These are phyloP conservation scores for Potamarius usumacintae DNA, from an alignment of 2,113 vertebrate genomes.

Conservation along the genomic window DNA sequence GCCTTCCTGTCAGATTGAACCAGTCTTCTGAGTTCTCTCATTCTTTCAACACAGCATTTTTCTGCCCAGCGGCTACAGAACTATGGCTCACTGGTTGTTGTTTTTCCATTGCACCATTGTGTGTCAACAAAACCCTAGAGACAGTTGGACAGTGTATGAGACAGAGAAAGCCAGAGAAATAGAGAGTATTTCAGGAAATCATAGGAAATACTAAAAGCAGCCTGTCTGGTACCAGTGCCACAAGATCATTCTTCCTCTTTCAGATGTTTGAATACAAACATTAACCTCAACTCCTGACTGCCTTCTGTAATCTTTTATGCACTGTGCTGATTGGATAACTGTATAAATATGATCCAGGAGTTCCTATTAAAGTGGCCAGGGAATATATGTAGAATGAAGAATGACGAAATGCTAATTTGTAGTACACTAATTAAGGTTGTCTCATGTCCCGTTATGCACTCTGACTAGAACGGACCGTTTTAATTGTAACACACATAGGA, in stretches of 20 bases:
- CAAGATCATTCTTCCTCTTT: not conserved
- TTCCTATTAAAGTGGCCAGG: not conserved
- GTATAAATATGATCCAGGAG: not conserved
- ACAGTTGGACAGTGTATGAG: too few species aligned
- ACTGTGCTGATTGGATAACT: not conserved
- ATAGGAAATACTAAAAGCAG: not conserved
- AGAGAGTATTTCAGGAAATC: too few species aligned
- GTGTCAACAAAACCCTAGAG: too few species aligned
- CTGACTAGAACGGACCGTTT: constrained; percentile 61
- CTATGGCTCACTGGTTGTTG: too few species aligned
- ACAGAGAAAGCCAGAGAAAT: too few species aligned
- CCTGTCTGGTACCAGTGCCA: not conserved
- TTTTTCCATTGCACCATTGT: too few species aligned
- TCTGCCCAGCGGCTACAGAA: too few species aligned
- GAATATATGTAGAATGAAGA: not conserved
- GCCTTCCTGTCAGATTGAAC: not conserved
- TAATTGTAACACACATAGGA: constrained; percentile 72
- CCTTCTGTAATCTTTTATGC: not conserved
- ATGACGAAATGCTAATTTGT: not conserved
- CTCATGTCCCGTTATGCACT: not conserved
- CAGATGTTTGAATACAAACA: not conserved
- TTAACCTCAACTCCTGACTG: not conserved
- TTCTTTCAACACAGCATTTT: not conserved
- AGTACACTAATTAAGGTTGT: not conserved
- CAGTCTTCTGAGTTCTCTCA: too few species aligned